These are phyloP conservation scores for Hydrolagus colliei DNA, from an alignment of 2,797 vertebrate genomes.

Conservation along the genomic window DNA sequence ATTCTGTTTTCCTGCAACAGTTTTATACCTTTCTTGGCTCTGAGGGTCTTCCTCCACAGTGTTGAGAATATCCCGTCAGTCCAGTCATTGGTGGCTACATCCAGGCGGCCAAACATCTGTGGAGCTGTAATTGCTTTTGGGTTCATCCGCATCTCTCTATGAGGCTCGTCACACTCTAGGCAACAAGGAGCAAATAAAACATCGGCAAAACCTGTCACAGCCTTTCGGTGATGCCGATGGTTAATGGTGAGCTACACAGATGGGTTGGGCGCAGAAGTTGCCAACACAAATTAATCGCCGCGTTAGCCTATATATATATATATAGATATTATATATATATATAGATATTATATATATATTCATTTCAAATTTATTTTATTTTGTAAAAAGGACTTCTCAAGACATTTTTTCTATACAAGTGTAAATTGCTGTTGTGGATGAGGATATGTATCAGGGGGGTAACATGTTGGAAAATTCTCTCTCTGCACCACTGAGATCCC, in stretches of 20 bases:
- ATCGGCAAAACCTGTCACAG: neutral
- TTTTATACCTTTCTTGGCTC: conserved; percentile 75
- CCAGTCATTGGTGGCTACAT: conserved; percentile 95
- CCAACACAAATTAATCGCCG: too few species aligned
- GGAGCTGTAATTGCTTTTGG: conserved; percentile 93
- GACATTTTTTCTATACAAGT: too few species aligned
- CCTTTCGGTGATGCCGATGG: neutral
- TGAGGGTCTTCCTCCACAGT: conserved; percentile 91
- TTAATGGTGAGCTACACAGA: neutral
- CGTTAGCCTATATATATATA: too few species aligned
- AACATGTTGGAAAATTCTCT: too few species aligned
- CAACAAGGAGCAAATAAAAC: conserved; percentile 9
- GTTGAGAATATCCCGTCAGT: conserved; percentile 94
- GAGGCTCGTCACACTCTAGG: conserved; percentile 78
- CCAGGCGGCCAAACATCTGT: conserved; percentile 93
- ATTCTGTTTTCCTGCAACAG: neutral
- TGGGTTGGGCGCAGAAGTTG: too few species aligned
- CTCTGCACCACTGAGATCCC: too few species aligned
- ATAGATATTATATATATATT: too few species aligned
- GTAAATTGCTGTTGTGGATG: too few species aligned
- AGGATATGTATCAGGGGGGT: too few species aligned
- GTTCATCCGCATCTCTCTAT: conserved; percentile 97
- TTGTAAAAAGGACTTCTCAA: too few species aligned
- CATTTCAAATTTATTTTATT: too few species aligned
- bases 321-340: too few species aligned